These are phyloP conservation scores for Troides aeacus DNA, from an alignment of 2,888 invertebrate species.

Conservation along the genomic window DNA sequence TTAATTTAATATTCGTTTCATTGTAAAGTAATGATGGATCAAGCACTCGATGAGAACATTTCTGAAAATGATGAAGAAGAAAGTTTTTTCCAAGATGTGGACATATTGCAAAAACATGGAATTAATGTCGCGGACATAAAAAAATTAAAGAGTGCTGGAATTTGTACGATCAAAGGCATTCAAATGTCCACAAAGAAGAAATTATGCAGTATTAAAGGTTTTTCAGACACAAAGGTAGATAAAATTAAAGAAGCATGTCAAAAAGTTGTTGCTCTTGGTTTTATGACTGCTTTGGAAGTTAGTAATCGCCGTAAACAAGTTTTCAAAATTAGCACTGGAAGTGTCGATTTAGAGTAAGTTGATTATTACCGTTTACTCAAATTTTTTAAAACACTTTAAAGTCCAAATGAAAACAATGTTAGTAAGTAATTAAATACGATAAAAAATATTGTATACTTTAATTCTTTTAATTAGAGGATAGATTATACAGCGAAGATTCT, in stretches of 20 bases:
- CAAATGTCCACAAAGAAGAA: conserved; percentile 89
- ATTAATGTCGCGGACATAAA: conserved; percentile 87
- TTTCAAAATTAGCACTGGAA: conserved; percentile 85
- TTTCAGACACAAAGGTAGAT: conserved; percentile 88
- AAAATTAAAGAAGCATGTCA: conserved; percentile 89
- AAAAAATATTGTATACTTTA: too few relatives aligned
- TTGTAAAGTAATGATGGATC: conserved; percentile 55
- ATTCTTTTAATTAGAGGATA: too few relatives aligned
- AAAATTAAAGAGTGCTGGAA: conserved; percentile 86
- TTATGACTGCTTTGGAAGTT: conserved; percentile 87
- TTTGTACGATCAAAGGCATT: conserved; percentile 89
- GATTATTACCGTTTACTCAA: background rate
- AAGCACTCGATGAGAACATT: conserved; percentile 64
- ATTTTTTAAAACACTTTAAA: background rate
- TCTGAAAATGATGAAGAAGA: conserved; percentile 83
- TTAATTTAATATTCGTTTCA: background rate
- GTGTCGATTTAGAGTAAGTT: conserved; percentile 85
- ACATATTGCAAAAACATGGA: conserved; percentile 81
- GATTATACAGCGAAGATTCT: too few relatives aligned
- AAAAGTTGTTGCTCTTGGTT: conserved; percentile 82
- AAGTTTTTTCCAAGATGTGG: conserved; percentile 87
- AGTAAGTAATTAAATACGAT: too few relatives aligned
- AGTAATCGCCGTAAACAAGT: conserved; percentile 85
- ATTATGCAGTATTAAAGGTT: conserved; percentile 85
- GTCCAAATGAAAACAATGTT: too few relatives aligned